Evolutionary conservation across 2,888 invertebrate species (phyloP).

Genomic region (Ophion obscuratus): DNA sequence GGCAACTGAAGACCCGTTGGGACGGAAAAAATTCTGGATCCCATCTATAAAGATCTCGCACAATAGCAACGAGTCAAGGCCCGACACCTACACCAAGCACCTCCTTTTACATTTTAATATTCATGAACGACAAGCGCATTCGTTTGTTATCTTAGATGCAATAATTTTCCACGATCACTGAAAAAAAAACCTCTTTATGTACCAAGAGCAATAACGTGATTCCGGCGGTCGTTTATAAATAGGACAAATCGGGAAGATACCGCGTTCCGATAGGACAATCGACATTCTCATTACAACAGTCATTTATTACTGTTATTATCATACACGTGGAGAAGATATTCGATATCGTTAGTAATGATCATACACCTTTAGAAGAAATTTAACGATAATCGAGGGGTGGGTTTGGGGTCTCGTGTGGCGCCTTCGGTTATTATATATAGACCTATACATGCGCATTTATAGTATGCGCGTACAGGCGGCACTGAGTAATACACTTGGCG

Average conservation of each 20-base stretch:
- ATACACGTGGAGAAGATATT: slow-evolving; percentile 31
- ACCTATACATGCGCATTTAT: slow-evolving; percentile 33
- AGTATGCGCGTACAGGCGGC: slow-evolving; percentile 27
- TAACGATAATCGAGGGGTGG: slow-evolving; percentile 60
- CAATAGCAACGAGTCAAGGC: too few relatives aligned
- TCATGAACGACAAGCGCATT: too few relatives aligned
- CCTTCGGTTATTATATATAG: slow-evolving; percentile 58
- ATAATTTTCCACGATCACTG: neutral
- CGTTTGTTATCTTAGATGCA: too few relatives aligned
- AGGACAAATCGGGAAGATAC: slow-evolving; percentile 24
- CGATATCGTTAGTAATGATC: slow-evolving; percentile 57
- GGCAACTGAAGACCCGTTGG: too few relatives aligned
- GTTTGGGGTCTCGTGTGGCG: slow-evolving; percentile 57
- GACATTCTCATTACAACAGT: slow-evolving; percentile 48
- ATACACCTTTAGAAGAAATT: slow-evolving; percentile 56
- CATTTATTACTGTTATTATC: slow-evolving; percentile 45
- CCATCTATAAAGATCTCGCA: too few relatives aligned
- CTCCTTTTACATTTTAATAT: too few relatives aligned
- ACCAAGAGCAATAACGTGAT: slow-evolving; percentile 16
- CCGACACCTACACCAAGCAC: too few relatives aligned
- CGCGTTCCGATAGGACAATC: slow-evolving; percentile 47
- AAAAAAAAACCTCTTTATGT: neutral
- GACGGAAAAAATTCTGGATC: too few relatives aligned
- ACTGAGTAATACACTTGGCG: slow-evolving; percentile 51
- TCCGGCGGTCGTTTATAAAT: slow-evolving; percentile 5